Conservation (phyloP, 2,888 invertebrate species). For the Mythimna pallens region DNA sequence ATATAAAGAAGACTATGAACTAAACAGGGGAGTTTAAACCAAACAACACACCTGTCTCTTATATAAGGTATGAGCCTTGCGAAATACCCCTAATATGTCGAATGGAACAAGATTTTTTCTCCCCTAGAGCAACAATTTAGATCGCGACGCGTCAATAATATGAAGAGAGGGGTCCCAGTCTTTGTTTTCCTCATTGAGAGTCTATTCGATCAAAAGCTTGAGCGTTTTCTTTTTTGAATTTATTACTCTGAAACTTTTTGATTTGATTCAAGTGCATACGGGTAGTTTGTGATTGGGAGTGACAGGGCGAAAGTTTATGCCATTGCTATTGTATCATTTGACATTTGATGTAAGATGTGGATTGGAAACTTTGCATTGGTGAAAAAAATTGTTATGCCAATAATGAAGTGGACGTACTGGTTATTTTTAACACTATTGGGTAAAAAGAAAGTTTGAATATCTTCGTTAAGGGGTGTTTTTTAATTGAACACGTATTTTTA, state of each 20-base stretch:
- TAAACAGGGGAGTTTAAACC: constrained; percentile 41
- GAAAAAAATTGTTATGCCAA: not conserved
- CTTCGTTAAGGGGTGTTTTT: too few relatives aligned
- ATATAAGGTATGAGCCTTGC: constrained; percentile 62
- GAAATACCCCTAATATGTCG: constrained; percentile 79
- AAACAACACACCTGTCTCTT: constrained; percentile 68
- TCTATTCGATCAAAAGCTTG: constrained; percentile 74
- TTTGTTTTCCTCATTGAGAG: constrained; percentile 78
- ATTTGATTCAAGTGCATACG: constrained; percentile 54
- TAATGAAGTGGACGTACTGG: not conserved
- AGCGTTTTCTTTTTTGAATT: constrained; percentile 50
- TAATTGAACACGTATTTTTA: not conserved
- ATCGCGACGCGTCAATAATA: constrained; percentile 86
- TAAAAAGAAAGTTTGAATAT: not conserved
- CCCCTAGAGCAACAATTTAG: constrained; percentile 84
- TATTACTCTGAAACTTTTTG: constrained; percentile 52
- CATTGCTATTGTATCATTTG: constrained; percentile 9
- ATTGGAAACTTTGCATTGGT: not conserved
- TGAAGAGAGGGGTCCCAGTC: constrained; percentile 77
- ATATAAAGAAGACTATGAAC: constrained; percentile 22
- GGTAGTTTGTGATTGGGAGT: constrained; percentile 44
- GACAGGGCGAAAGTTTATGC: constrained; percentile 28
- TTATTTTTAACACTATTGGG: not conserved
- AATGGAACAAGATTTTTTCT: constrained; percentile 82
- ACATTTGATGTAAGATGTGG: not conserved